phyloP scores from a whole-genome alignment of 2,888 invertebrate species.

The Apoda limacodes region DNA sequence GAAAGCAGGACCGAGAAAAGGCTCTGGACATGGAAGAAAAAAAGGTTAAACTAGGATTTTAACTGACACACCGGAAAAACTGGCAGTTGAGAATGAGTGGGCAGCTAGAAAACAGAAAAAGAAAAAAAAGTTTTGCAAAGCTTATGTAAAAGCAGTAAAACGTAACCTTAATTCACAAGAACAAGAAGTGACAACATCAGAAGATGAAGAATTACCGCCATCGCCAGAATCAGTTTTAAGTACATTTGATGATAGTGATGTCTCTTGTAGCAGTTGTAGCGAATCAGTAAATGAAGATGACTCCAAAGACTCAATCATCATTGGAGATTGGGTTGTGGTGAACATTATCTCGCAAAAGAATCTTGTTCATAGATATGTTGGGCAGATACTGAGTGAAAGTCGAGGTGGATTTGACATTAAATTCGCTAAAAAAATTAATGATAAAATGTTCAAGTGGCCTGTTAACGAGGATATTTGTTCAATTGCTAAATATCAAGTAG shows the following conservation, averaged over 20 bases:
- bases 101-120: constrained; percentile 9
- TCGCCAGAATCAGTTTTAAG: constrained; percentile 12
- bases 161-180: constrained; percentile 9
- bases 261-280: no score
- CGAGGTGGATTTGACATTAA: no score
- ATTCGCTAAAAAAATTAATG: no score
- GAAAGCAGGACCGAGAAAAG: no score
- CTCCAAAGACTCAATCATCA: no score
- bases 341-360: constrained; percentile 20
- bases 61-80: constrained; percentile 23
- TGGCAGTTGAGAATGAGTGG: no score
- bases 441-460: no score
- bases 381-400: constrained; percentile 17
- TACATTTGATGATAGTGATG: no score
- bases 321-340: constrained; percentile 22
- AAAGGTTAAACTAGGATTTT: constrained; percentile 18
- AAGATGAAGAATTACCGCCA: constrained; percentile 12
- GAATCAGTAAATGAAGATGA: constrained; percentile 3
- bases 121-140: constrained; percentile 8
- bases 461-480: no score
- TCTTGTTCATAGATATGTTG: constrained; percentile 20
- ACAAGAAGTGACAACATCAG: constrained; percentile 9
- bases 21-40: constrained; percentile 17
- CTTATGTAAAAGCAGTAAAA: constrained; percentile 10
- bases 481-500: constrained; percentile 20